Base-by-base conservation (phyloP, 2,888 invertebrate species). In the Himalopsyche kuldschensis region DNA sequence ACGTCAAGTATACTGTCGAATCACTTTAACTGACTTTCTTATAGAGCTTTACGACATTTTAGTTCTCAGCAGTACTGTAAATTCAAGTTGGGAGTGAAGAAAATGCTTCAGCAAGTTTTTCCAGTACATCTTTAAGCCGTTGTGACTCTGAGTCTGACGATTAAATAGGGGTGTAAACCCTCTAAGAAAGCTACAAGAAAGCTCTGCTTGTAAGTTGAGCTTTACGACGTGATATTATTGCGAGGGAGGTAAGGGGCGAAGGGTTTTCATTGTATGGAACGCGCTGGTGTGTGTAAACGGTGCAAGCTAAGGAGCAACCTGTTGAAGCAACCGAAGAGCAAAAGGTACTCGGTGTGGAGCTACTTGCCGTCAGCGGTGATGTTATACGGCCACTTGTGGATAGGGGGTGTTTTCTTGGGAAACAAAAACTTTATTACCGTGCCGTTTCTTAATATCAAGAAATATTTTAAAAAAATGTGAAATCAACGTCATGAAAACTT, bases 321-420 rank as follows among this genome's bases (percentile, higher is more conserved):
- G 86, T 86, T 86, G 86, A 75, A 41, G 30, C 17, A 17, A 30
- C 78, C 81, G 47, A n/a, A 81, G 75, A 47, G 81, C 79, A 31
- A 46, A 75, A 69, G 78, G 78, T 35, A 77, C 77, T 78, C 69
- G 31, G 41, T 32, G 24, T 27, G 32, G 46, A 30, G 30, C 63
- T 79, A 35, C 78, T 32, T 80, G 69, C 80, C 55, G 84, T 35
- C 20, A 76, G 27, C 30, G 30, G 55, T 69, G n/a, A 47, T 30
- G 63, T 31, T 75, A 79, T 76, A 84, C 82, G 79, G 75, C 86
- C 84, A 86, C 86, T 86, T 86, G 86, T 86, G 82, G 86, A 80
- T 75, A 63, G 76, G 81, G 81, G 76, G 35, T 24, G 79, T 10
- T 85, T 86, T 85, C 84, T 85, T 85, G 69, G 84, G 76, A 84